Evolutionary conservation across 2,113 vertebrate species (phyloP).

Genomic region (Psittacus erithacus): DNA sequence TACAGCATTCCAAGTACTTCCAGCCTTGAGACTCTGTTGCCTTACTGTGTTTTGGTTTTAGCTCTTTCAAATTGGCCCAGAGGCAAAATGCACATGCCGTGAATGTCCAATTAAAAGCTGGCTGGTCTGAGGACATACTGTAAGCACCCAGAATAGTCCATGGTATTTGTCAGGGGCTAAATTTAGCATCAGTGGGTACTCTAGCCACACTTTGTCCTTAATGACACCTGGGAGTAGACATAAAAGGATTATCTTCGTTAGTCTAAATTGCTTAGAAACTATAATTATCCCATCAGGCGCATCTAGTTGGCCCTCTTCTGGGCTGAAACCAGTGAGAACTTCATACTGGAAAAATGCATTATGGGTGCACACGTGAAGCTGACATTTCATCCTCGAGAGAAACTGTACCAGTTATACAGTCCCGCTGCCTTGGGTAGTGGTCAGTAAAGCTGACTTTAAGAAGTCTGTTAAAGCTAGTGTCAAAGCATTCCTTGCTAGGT

Average conservation of each 20-base stretch:
- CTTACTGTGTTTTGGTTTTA: neutral
- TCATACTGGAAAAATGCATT: neutral
- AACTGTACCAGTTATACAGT: neutral
- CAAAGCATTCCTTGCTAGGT: neutral
- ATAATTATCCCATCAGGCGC: neutral
- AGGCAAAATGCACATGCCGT: rapidly evolving
- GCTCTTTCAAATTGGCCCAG: neutral
- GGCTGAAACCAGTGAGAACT: neutral
- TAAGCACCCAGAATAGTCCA: neutral
- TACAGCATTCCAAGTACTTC: neutral
- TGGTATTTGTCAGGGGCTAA: neutral
- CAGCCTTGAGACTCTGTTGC: neutral
- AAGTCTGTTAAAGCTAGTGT: neutral
- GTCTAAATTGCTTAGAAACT: neutral
- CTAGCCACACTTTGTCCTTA: neutral
- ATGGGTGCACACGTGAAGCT: neutral
- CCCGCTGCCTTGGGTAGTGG: neutral
- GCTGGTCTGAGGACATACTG: neutral
- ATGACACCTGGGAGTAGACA: neutral
- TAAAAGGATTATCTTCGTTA: neutral
- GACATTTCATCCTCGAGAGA: neutral
- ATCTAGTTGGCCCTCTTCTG: neutral
- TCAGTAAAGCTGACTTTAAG: neutral
- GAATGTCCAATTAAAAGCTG: neutral
- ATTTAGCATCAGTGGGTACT: rapidly evolving